Evolutionary conservation across 2,888 invertebrate genomes (phyloP), one percentile per base, ranked within the genome.

Genomic region (Hermaeophaga mercurialis): DNA sequence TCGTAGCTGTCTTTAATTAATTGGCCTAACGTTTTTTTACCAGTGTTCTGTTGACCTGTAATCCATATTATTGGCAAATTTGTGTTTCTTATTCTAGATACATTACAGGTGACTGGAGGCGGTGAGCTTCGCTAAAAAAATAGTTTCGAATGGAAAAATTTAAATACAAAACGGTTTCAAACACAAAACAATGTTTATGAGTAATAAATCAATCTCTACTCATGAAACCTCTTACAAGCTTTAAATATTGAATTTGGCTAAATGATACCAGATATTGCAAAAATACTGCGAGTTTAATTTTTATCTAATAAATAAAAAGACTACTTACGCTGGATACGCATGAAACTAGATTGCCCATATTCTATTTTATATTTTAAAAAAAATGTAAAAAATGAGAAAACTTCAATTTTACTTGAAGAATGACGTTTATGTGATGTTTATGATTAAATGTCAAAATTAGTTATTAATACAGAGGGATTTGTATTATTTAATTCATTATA

Each of bases 41-140:
- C 74, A 5, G 70, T 66, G 44, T 73, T 74, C 38, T 69, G 69
- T 18, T 71, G 69, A 7, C 81, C 81, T n/a, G 80, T 66, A 11
- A 82, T 73, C 78, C 81, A 81, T 54, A 84, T 76, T 33, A 83
- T 79, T 1, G 83, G 83, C 33, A 79, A 64, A 15, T 77, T 77
- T 54, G 77, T 72, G 34, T 71, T 70, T 54, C 71, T 73, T 54
- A 80, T 65, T 14, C 74, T 71, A 31, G 76, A 69, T 68, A 79
- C 68, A 61, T 78, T 79, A 57, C 70, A 73, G 2, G 28, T 38
- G 22, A 19, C 26, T 17, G 14, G 5, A 1, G 38, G 17, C 3
- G 46, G 12, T 0, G 45, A 11, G 28, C 11, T 45, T 33, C 22
- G 17, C 4, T 11, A 17, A 15, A 18, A 28, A 17, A 28, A 22